Base-by-base conservation (phyloP, 2,797 vertebrate genomes). In the Oreochromis mossambicus region DNA sequence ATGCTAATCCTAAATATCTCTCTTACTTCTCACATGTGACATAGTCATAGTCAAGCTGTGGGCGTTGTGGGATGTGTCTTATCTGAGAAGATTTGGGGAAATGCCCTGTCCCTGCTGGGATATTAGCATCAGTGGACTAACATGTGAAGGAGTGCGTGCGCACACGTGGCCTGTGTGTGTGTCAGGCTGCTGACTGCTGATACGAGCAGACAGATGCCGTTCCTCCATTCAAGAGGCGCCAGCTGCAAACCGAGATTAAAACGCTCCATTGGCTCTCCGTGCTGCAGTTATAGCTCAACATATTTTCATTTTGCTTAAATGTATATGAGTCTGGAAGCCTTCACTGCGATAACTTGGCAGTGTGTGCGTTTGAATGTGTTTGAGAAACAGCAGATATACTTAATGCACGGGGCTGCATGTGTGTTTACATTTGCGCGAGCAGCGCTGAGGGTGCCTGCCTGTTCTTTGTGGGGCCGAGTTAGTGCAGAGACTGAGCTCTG, bases 201-300 rank as follows among this genome's bases (percentile, higher is more conserved):
- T 88, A 83, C 78, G 73, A 89, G 73, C 81, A 77, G 88, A 90
- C 92, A 86, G 92, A 92, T 91, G 94, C 87, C 77, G 83, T 43
- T 85, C 83, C 82, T 84, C 86, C 89, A 81, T 92, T 93, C 86
- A 92, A 58, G 88, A 90, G 91, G 90, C 86, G 63, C 92, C 92
- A 95, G 91, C 92, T 95, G 92, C 24, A 77, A 87, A 80, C 81
- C n/a, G 82, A 88, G 90, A 94, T 93, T 92, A 92, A 91, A 88
- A 83, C 79, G 68, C 81, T 83, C 77, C 26, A 13, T 63, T 83
- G 68, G 58, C 55, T 79, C 86, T 83, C 80, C 19, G 19, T 50
- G 21, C 56, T 58, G 68, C 61, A 86, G 84, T 79, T 86, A 79
- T 52, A 68, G 38, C 84, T 68, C 52, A 61, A 70, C 61, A 43